Percentiles rank a stretch among this genome's conserved stretches.
phyloP scores from a whole-genome alignment of 1,140 invertebrate genomes.

The Liolophura sinensis region DNA sequence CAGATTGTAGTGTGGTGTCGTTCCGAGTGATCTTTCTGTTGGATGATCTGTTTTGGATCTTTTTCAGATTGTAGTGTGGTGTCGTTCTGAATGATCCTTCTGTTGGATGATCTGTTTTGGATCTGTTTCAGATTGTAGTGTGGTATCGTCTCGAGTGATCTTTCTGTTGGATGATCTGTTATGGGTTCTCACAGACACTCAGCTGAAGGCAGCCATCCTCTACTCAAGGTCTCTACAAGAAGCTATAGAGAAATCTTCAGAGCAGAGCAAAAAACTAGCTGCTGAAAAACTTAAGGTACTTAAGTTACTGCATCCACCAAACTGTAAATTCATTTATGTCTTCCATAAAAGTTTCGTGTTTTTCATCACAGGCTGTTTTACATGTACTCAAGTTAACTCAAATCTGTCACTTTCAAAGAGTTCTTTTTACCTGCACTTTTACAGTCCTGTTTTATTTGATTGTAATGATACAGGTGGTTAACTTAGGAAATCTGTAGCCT shows the following conservation, averaged over 20 bases:
- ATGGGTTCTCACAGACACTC: conserved; percentile 98
- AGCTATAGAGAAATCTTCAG: conserved; percentile 78
- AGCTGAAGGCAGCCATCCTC: conserved; percentile 90
- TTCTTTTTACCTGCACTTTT: no score
- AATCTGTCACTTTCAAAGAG: no score
- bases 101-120: conserved; percentile 7
- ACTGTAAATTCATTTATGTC: neutral
- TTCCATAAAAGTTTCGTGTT: no score
- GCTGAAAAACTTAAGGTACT: conserved; percentile 83
- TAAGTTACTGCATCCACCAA: conserved; percentile 13
- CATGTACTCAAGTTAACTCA: no score
- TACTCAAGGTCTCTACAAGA: conserved; percentile 90
- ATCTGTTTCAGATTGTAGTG: conserved; percentile 79
- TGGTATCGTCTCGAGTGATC: conserved; percentile 88
- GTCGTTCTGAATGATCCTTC: neutral
- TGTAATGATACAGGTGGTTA: no score
- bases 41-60: neutral
- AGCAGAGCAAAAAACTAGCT: conserved; percentile 75
- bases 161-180: conserved; percentile 93
- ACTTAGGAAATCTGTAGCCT: no score
- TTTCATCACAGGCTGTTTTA: no score
- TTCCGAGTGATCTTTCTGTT: neutral
- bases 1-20: no score
- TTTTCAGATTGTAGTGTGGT: conserved; percentile 1
- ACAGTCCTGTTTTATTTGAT: no score